Base-by-base conservation (phyloP, 2,888 invertebrate genomes). In the Myathropa florea region DNA sequence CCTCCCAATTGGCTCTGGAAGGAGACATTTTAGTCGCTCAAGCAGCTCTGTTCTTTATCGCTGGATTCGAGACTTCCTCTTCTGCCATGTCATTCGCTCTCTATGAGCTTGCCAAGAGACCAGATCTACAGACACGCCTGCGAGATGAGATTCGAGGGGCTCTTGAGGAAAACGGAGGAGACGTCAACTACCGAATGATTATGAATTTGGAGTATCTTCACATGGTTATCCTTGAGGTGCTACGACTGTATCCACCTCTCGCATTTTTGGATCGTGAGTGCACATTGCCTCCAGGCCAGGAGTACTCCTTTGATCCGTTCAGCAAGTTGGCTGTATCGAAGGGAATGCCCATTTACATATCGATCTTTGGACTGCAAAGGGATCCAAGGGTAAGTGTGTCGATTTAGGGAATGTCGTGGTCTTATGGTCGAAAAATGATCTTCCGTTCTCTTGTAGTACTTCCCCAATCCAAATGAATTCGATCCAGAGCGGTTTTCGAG, bases 21-120 rank as follows among this genome's bases (percentile, higher is more conserved):
- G 92, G 91, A 7, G 92, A 92, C 30, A 88, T 92, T 2, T 80
- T 92, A 23, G 90, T 92, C 9, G 92, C 93, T 0, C 93, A 93
- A 78, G 93, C 93, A 0, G 92, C 91, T 6, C 88, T 92, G 10
- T 93, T 93, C 73, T 93, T 93, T 68, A 91, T 92, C 2, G 93
- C 92, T 3, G 93, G 93, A 33, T 93, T 92, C 61, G 93, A 93
- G 84, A 90, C 92, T 9, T 91, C 93, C 1, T 92, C 94, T 3
- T 92, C 93, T 3, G 91, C 93, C 0, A 93, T 93, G 90, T 92
- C 93, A 0, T 92, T 93, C 88, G 92, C 92, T 28, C 90, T 93
- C 63, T 93, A 92, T 84, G 92, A 93, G 83, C 88, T 94, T 59
- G 93, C 93, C 1, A 90, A 91, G 57, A 90, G 93, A 85, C 91